Percentiles rank a stretch among this genome's conserved stretches.
These are phyloP conservation scores for Acridotheres tristis DNA, from an alignment of 2,797 vertebrate species.

Conservation along the genomic window DNA sequence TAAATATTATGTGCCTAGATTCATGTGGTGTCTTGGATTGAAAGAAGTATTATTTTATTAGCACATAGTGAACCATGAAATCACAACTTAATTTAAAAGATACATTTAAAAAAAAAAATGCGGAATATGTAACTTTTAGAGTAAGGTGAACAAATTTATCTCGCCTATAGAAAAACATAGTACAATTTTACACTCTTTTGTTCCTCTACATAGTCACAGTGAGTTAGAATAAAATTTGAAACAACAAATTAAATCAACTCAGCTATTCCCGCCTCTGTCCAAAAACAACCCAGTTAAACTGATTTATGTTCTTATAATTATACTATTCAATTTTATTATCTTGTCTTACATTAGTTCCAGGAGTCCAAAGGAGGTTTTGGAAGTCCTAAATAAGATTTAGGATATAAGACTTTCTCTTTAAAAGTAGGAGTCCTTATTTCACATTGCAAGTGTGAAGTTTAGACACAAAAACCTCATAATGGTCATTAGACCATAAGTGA, in stretches of 20 bases:
- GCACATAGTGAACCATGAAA: not conserved
- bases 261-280: fast-evolving
- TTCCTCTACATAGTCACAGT: not conserved
- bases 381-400: not conserved
- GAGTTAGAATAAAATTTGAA: not conserved
- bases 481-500: not conserved
- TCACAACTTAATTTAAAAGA: not conserved
- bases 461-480: not conserved
- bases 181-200: not conserved
- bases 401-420: not conserved
- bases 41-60: not conserved
- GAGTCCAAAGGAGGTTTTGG: not conserved
- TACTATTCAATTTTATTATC: not conserved
- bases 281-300: not conserved
- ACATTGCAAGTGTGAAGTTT: not conserved
- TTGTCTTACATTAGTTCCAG: not conserved
- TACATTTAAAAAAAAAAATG: not conserved
- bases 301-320: not conserved
- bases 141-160: not conserved
- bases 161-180: not conserved
- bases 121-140: not conserved
- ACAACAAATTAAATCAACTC: not conserved
- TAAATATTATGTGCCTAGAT: not conserved
- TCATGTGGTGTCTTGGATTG: not conserved
- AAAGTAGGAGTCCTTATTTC: not conserved